phyloP scores from a whole-genome alignment of 2,113 vertebrate genomes.

The Dryoscopus gambensis region DNA sequence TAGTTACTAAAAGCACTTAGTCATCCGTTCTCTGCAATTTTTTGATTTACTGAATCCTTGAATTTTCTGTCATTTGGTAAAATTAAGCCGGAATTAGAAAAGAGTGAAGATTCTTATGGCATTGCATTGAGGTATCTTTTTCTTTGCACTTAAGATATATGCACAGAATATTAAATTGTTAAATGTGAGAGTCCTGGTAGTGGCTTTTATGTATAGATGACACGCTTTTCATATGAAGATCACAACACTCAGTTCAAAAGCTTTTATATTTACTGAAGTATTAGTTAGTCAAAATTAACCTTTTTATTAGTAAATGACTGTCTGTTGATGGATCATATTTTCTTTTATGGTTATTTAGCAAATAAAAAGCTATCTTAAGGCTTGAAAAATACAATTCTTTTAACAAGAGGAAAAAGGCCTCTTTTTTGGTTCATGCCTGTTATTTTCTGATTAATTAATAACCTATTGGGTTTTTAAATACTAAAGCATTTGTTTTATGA shows the following conservation, averaged over 20 bases:
- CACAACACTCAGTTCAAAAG: background rate
- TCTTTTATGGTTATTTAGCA: background rate
- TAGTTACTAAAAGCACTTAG: background rate
- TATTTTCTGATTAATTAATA: background rate
- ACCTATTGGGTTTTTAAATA: background rate
- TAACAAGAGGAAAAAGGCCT: background rate
- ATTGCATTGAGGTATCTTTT: background rate
- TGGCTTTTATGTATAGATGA: background rate
- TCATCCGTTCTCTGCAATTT: background rate
- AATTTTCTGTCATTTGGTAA: background rate
- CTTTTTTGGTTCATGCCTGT: background rate
- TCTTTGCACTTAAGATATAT: background rate
- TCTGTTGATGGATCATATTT: background rate
- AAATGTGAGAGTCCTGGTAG: background rate
- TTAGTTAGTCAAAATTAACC: background rate
- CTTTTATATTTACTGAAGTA: background rate
- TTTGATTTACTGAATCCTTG: background rate
- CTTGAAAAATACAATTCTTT: background rate
- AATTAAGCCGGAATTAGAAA: background rate
- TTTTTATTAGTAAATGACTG: background rate
- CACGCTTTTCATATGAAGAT: background rate
- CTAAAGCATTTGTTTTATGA: background rate
- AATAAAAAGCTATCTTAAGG: background rate
- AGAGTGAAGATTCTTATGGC: background rate
- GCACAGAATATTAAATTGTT: background rate